These are phyloP conservation scores for Polypedilum vanderplanki DNA, from an alignment of 1,140 invertebrate species.

Conservation along the genomic window DNA sequence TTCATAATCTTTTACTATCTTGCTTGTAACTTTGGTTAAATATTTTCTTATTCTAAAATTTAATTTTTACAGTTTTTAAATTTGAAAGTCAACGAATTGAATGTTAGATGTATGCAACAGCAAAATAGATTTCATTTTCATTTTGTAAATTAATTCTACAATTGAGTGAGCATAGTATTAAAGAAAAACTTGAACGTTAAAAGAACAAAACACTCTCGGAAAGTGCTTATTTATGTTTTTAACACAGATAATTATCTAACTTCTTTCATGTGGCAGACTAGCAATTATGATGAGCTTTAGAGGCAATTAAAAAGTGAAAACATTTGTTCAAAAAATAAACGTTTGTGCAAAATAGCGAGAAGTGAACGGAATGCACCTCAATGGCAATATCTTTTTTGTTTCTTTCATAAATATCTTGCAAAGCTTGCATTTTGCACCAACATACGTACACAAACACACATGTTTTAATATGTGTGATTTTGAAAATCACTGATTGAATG, in stretches of 20 bases:
- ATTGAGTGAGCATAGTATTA: too few species aligned
- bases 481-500: constrained; percentile 25
- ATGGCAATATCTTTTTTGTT: constrained; percentile 10
- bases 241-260: neutral
- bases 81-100: too few species aligned
- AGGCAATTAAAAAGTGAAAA: constrained; percentile 28
- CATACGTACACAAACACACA: constrained; percentile 5
- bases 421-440: neutral
- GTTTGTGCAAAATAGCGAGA: constrained; percentile 19
- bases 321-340: neutral
- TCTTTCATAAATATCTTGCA: neutral
- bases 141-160: too few species aligned
- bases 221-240: constrained; percentile 1
- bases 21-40: too few species aligned
- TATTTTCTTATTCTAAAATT: too few species aligned
- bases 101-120: too few species aligned
- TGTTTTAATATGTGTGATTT: constrained; percentile 6
- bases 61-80: too few species aligned
- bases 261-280: neutral
- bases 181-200: too few species aligned
- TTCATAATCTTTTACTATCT: neutral
- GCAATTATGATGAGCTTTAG: constrained; percentile 20
- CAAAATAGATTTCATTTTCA: too few species aligned
- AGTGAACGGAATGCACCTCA: constrained; percentile 23
- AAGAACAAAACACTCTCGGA: neutral